These are phyloP conservation scores for Furcifer pardalis DNA, from an alignment of 2,797 vertebrate species.

Conservation along the genomic window DNA sequence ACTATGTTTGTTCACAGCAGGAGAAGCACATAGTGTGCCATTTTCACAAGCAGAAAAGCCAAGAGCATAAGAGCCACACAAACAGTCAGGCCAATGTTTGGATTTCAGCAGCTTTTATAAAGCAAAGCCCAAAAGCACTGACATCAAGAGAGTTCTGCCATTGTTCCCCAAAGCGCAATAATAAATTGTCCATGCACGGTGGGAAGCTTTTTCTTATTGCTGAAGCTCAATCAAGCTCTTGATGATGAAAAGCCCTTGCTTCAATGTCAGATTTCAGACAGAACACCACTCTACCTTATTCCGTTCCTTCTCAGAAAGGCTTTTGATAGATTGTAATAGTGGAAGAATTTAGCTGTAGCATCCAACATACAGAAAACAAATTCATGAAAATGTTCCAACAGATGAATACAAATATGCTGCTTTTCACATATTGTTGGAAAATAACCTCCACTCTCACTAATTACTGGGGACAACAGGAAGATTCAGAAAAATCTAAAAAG, in stretches of 20 bases:
- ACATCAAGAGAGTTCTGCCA: background rate
- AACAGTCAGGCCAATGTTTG: background rate
- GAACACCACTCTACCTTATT: background rate
- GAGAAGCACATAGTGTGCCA: constrained; percentile 15
- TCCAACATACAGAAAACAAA: background rate
- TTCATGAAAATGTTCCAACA: background rate
- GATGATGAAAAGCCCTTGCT: background rate
- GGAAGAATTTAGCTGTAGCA: background rate
- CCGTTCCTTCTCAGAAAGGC: background rate
- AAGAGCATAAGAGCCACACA: background rate
- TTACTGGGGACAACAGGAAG: too few relatives aligned
- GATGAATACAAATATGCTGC: background rate
- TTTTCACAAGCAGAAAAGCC: constrained; percentile 7
- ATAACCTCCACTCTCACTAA: too few relatives aligned
- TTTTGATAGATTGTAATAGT: too few relatives aligned
- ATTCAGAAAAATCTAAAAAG: too few relatives aligned
- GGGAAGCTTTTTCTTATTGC: background rate
- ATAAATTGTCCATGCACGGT: background rate
- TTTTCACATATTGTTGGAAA: too few relatives aligned
- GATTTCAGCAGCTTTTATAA: background rate
- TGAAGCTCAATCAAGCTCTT: background rate
- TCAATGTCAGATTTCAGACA: background rate
- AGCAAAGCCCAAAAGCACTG: background rate
- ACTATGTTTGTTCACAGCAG: constrained; percentile 42
- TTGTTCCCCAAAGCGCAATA: background rate